These are phyloP conservation scores for Acleris sparsana DNA, from an alignment of 2,888 invertebrate genomes.

Conservation along the genomic window DNA sequence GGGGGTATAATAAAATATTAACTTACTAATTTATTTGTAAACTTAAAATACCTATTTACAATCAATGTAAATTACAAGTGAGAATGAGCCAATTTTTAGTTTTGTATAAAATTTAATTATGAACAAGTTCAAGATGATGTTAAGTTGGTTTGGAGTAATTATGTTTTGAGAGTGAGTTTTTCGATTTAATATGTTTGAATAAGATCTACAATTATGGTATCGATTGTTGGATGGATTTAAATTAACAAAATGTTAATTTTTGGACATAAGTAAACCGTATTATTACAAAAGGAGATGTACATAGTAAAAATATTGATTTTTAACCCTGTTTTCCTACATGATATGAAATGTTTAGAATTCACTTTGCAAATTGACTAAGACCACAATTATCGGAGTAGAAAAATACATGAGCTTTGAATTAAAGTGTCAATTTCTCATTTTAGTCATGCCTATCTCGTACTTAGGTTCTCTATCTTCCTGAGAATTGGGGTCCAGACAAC, in stretches of 20 bases:
- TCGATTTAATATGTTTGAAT: not conserved
- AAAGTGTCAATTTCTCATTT: too few relatives aligned
- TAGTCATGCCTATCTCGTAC: too few relatives aligned
- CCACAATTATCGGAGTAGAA: not conserved
- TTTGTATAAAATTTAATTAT: not conserved
- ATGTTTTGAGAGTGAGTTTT: too few relatives aligned
- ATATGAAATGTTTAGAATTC: conserved; percentile 55
- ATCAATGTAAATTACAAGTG: not conserved
- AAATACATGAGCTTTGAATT: too few relatives aligned
- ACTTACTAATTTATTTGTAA: not conserved
- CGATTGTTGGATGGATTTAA: conserved; percentile 3
- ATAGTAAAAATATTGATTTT: conserved; percentile 32
- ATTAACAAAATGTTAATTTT: not conserved
- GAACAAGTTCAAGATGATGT: not conserved
- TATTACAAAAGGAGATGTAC: conserved; percentile 10
- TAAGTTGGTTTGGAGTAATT: too few relatives aligned
- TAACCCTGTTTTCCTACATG: conserved; percentile 70
- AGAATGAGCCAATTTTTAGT: conserved; percentile 1
- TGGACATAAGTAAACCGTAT: conserved; percentile 6
- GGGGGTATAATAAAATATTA: conserved; percentile 3
- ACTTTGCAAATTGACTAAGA: conserved; percentile 45
- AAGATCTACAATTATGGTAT: not conserved
- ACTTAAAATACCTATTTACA: conserved; percentile 10
- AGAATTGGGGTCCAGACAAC: conserved; percentile 46
- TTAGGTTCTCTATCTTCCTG: too few relatives aligned